Evolutionary conservation across 2,797 vertebrate genomes (phyloP).

Genomic region (Antennarius maculatus): DNA sequence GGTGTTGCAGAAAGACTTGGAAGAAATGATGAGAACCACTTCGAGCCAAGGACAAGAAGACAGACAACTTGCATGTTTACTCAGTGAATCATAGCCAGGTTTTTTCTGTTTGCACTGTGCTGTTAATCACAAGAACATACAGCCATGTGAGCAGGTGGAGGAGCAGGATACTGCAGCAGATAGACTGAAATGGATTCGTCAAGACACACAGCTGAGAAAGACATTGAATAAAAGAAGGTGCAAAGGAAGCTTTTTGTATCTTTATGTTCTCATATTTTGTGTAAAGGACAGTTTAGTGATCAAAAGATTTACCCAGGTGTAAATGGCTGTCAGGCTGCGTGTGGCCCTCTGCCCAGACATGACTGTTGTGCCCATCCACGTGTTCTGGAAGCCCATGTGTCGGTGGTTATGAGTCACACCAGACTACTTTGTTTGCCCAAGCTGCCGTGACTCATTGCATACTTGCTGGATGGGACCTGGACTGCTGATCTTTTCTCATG

Average conservation of each 20-base stretch:
- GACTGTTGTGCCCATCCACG: conserved; percentile 63
- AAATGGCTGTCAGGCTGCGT: conserved; percentile 34
- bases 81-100: conserved; percentile 66
- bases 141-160: conserved; percentile 58
- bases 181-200: conserved; percentile 24
- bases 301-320: conserved; percentile 48
- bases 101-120: conserved; percentile 59
- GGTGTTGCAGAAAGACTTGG: conserved; percentile 17
- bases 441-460: conserved; percentile 61
- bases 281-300: conserved; percentile 20
- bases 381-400: conserved; percentile 70
- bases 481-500: conserved; percentile 64
- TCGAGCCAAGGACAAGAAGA: conserved; percentile 45
- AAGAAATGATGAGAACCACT: conserved; percentile 39
- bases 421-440: conserved; percentile 67
- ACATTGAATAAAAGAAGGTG: not conserved
- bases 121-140: conserved; percentile 50
- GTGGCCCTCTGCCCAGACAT: conserved; percentile 52
- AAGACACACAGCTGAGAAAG: conserved; percentile 3
- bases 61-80: conserved; percentile 54
- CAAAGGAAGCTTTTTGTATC: conserved; percentile 3
- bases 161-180: conserved; percentile 53
- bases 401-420: conserved; percentile 69
- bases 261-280: not conserved
- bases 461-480: conserved; percentile 51